Evolutionary conservation across 2,888 invertebrate genomes (phyloP).

Genomic region (Lepeophtheirus nordmannii): DNA sequence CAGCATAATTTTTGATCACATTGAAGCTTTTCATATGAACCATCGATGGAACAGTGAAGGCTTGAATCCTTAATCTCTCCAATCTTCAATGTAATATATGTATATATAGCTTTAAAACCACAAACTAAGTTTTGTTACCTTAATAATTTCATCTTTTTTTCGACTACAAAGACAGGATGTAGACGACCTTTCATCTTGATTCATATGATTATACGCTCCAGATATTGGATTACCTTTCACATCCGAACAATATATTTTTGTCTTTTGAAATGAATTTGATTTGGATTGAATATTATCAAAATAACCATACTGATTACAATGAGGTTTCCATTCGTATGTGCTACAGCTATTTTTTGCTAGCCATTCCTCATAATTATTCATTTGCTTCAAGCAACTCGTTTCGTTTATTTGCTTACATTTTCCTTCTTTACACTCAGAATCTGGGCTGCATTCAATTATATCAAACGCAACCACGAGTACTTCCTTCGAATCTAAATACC

Average conservation of each 20-base stretch:
- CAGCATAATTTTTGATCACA: conserved; percentile 13
- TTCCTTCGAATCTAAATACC: background rate
- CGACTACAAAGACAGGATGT: background rate
- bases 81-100: background rate
- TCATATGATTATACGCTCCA: background rate
- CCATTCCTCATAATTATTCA: background rate
- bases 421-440: conserved; percentile 4
- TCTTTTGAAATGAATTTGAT: background rate
- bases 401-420: background rate
- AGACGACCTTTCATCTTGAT: background rate
- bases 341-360: background rate
- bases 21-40: conserved; percentile 10
- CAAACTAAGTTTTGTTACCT: background rate
- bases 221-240: background rate
- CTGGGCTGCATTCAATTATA: background rate
- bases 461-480: background rate
- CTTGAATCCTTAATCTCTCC: background rate
- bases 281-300: background rate
- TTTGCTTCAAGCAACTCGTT: background rate
- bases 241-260: background rate
- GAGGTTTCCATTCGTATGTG: background rate
- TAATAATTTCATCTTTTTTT: background rate
- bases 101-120: background rate
- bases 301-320: background rate
- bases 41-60: conserved; percentile 11